Evolutionary conservation across 2,797 vertebrate genomes (phyloP), one percentile per base, ranked within the genome.

Genomic region (Rachycentron canadum): DNA sequence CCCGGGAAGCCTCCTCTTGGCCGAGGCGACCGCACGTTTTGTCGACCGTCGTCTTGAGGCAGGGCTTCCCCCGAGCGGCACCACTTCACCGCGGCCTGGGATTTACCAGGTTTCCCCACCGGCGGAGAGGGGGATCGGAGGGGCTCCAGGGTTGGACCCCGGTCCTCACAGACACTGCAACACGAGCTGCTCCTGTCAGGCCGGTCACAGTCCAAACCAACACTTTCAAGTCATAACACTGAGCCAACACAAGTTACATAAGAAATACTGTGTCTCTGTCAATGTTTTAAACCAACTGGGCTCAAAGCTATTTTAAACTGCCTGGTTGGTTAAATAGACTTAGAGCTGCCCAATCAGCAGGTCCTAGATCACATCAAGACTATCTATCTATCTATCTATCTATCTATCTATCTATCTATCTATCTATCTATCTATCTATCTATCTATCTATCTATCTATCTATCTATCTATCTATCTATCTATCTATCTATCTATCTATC

Each of bases 1-100:
- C 55, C 68, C 66, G 73, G 65, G 79, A 84, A 86, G 82, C 67
- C 56, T 82, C 55, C 30, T 78, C 73, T 83, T 76, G 85, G 73
- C 68, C 26, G 56, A 65, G 47, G 62, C 32, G 43, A 78, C 57
- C 63, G 58, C 71, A 67, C 71, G 30, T 75, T 84, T 81, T 23
- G 78, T 52, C 59, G 13, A 28, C 32, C 65, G 28, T 30, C 49
- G 62, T 76, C 86, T 81, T 1, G 40, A 79, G 89, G 82, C 87
- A 41, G 68, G 76, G 83, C 73, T 83, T 83, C 57, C 76, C 79
- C 71, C 66, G 14, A 72, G 68, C 63, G 67, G 53, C 62, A 7
- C 26, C 52, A 3, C 83, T 61, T 74, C 75, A 23, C 38, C 56
- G 19, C 41, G 38, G 59, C 63, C 64, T 3, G 69, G 78, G 81